A percentile compares a stretch with the other conserved stretches of the same genome.
These are phyloP conservation scores for Alloscopus bannaensis DNA, from an alignment of 2,888 invertebrate genomes.

Conservation along the genomic window DNA sequence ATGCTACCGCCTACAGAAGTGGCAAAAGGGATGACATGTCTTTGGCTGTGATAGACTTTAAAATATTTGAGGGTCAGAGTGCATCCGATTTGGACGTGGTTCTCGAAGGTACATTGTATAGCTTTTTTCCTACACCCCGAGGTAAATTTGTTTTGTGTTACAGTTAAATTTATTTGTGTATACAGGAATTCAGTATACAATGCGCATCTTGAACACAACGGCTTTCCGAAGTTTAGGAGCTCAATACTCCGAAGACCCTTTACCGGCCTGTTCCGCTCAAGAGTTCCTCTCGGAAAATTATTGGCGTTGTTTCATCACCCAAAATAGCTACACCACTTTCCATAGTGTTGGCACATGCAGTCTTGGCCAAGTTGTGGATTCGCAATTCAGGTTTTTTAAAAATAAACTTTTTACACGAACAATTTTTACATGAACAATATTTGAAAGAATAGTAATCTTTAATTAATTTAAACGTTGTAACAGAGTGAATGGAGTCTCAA, in stretches of 20 bases:
- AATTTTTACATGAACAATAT: no score
- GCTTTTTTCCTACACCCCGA: no score
- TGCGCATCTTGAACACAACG: conserved; percentile 3
- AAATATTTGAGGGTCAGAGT: conserved; percentile 15
- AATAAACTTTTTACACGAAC: no score
- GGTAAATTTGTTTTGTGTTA: no score
- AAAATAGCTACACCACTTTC: not conserved
- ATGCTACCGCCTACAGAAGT: conserved; percentile 13
- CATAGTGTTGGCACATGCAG: conserved; percentile 20
- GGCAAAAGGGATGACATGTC: conserved; percentile 12
- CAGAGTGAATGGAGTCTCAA: conserved; percentile 27
- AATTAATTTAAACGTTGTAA: no score
- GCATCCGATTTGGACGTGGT: conserved; percentile 1
- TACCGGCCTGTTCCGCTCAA: not conserved
- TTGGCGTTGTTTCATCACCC: conserved; percentile 8
- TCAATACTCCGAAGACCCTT: not conserved
- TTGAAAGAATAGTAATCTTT: no score
- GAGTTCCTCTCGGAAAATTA: conserved; percentile 1
- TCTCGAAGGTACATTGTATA: conserved; percentile 17
- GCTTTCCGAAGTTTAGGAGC: not conserved
- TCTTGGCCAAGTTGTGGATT: not conserved
- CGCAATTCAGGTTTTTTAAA: conserved; percentile 15
- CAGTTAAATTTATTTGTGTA: no score
- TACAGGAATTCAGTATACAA: not conserved
- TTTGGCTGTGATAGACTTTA: conserved; percentile 28